Conservation (phyloP, 1,140 invertebrate genomes). For the Brachionus asplanchnoidis region DNA sequence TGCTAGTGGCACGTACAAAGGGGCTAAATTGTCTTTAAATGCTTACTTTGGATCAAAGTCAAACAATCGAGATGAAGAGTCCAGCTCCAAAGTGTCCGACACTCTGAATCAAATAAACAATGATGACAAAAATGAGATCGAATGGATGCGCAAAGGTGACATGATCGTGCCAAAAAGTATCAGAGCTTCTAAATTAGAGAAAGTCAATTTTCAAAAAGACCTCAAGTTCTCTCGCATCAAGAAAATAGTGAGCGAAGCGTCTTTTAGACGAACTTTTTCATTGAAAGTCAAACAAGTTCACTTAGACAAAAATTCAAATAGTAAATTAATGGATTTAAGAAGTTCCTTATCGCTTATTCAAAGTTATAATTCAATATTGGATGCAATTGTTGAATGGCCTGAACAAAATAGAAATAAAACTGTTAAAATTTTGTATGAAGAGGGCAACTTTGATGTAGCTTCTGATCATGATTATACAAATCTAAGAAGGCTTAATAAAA, state of each 20-base stretch:
- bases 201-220: background rate
- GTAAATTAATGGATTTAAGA: background rate
- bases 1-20: background rate
- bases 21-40: background rate
- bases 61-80: background rate
- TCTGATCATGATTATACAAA: background rate
- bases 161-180: background rate
- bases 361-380: background rate
- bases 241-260: background rate
- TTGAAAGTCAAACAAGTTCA: background rate
- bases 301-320: background rate
- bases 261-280: background rate
- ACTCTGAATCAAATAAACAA: background rate
- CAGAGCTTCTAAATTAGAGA: background rate
- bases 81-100: background rate
- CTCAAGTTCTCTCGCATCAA: background rate
- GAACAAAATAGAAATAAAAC: background rate
- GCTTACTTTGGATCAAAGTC: background rate
- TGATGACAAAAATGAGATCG: background rate
- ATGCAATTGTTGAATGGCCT: background rate
- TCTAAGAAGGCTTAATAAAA: background rate
- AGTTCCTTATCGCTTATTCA: background rate
- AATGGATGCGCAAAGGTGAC: background rate
- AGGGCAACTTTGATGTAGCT: background rate
- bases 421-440: background rate